These are phyloP conservation scores for Rhagonycha lutea DNA, from an alignment of 2,888 invertebrate species.

Conservation along the genomic window DNA sequence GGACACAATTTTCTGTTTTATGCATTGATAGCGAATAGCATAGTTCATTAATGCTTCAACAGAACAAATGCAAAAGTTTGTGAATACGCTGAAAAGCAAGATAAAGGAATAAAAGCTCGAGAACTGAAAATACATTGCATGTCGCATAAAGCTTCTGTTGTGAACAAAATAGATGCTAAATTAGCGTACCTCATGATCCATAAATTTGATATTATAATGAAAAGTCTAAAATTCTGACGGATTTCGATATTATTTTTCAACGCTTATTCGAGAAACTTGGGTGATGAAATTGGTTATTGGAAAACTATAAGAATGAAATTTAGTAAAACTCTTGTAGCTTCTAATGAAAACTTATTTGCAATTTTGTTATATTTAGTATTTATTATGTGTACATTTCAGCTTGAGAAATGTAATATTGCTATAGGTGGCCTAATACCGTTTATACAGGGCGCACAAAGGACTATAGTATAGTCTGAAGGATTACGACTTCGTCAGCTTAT, in stretches of 20 bases:
- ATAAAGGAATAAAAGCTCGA: conserved; percentile 55
- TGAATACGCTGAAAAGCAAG: conserved; percentile 55
- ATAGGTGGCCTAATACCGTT: conserved; percentile 38
- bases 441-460: conserved; percentile 35
- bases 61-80: conserved; percentile 52
- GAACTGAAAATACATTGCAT: conserved; percentile 51
- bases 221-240: neutral
- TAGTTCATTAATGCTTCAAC: conserved; percentile 53
- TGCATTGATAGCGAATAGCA: conserved; percentile 51
- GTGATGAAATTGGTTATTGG: neutral
- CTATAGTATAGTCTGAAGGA: conserved; percentile 33
- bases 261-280: neutral
- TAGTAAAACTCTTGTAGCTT: conserved; percentile 8
- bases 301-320: neutral
- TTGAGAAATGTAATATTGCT: conserved; percentile 29
- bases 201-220: neutral
- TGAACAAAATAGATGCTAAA: conserved; percentile 16
- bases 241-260: neutral
- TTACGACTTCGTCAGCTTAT: conserved; percentile 32
- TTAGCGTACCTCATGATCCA: conserved; percentile 15
- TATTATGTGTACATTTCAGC: conserved; percentile 35
- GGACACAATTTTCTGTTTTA: conserved; percentile 50
- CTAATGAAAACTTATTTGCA: conserved; percentile 28
- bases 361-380: conserved; percentile 34
- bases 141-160: conserved; percentile 41